Base-by-base conservation (phyloP, 2,888 invertebrate genomes). In the Elmis aenea region DNA sequence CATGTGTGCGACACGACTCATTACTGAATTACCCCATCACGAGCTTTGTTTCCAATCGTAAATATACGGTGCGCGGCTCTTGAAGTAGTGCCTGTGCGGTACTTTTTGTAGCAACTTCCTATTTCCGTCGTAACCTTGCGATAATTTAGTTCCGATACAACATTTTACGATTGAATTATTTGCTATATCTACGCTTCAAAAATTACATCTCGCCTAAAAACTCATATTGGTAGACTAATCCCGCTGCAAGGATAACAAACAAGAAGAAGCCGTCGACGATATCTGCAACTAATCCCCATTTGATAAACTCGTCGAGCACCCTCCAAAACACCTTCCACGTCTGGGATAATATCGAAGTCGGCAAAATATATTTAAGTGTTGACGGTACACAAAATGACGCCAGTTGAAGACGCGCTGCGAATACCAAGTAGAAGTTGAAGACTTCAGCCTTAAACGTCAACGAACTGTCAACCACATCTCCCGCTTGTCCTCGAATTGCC, bases 361-460 rank as follows among this genome's bases (percentile, higher is more conserved):
- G 50, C 53, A 57, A 58, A 57, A 57, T 55, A 58, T 58, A 58
- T 58, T 55, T 55, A 50, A 59, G n/a, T 55, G 58, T 57, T 57
- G 45, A 52, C 48, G 53, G 53, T 57, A 52, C 57, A 59, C 58
- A 58, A 54, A 51, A 57, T 55, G 54, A 52, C 50, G 38, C 33
- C 29, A 56, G 51, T 48, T 49, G 42, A 40, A 52, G 52, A 59
- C 61, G 61, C 58, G 60, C 51, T 55, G 60, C 59, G 65, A 64
- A 64, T 64, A 62, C 60, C 57, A 63, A 63, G 63, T 64, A 62
- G 61, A 61, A 62, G 58, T 59, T 60, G 59, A 59, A 61, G 59
- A 58, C 58, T 63, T 62, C 61, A 59, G 57, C 52, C 57, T 52
- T 61, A 62, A 59, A 58, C 60, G 63, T 57, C 54, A 57, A 58